Conservation (phyloP, 2,888 invertebrate species). For the Macropis europaea region DNA sequence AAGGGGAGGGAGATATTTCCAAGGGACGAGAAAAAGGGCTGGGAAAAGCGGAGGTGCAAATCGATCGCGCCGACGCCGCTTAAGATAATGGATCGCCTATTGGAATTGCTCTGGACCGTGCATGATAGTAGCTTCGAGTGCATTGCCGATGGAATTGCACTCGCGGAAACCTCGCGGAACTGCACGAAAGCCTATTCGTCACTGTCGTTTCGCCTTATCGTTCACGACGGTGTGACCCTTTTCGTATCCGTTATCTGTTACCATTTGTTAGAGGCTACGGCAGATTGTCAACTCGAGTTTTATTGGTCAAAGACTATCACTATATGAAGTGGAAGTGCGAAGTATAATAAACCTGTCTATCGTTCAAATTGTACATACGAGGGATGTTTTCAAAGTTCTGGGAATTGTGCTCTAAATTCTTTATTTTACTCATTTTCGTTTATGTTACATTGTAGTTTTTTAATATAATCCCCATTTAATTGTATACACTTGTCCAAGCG, state of each 20-base stretch:
- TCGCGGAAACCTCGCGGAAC: slow-evolving; percentile 43
- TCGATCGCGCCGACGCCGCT: slow-evolving; percentile 59
- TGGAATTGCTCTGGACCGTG: slow-evolving; percentile 60
- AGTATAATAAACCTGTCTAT: background rate
- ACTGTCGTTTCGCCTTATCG: slow-evolving; percentile 63
- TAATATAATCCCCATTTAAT: no score
- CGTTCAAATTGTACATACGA: background rate
- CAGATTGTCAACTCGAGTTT: slow-evolving; percentile 53
- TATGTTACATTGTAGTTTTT: no score
- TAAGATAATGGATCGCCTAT: slow-evolving; percentile 66
- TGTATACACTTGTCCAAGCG: no score
- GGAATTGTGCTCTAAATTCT: no score
- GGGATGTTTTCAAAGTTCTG: no score
- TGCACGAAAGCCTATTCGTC: slow-evolving; percentile 59
- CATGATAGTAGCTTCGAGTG: slow-evolving; percentile 59
- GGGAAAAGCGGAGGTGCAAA: slow-evolving; percentile 40
- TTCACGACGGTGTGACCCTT: slow-evolving; percentile 58
- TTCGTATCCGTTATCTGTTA: slow-evolving; percentile 56
- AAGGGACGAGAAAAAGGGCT: slow-evolving; percentile 13
- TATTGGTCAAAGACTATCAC: slow-evolving; percentile 41
- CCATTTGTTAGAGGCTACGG: slow-evolving; percentile 51
- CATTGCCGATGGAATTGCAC: slow-evolving; percentile 58
- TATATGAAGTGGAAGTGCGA: slow-evolving; percentile 8
- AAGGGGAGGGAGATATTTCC: background rate
- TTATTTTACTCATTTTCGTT: no score